Conservation (phyloP, 2,113 vertebrate species). For the Pseudorasbora parva region DNA sequence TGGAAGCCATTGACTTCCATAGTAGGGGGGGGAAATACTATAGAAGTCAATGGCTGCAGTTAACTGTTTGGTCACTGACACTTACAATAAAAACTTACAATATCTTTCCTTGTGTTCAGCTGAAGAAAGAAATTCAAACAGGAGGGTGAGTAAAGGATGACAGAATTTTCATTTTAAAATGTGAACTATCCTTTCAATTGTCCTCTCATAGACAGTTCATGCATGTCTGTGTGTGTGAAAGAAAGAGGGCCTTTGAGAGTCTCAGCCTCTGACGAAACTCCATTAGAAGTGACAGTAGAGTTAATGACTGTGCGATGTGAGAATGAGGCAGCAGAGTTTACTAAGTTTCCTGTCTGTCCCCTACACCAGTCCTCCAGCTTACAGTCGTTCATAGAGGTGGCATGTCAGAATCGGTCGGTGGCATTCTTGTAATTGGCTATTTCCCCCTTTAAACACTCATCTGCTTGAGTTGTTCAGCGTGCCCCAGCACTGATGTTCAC, state of each 20-base stretch:
- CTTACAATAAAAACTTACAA: no score
- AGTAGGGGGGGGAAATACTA: no score
- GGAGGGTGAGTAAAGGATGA: no score
- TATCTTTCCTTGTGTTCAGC: no score
- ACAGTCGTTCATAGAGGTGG: slow-evolving; percentile 25
- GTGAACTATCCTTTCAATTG: no score
- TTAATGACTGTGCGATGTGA: slow-evolving; percentile 51
- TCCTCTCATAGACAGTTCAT: neutral
- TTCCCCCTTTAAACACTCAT: slow-evolving; percentile 70
- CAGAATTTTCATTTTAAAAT: no score
- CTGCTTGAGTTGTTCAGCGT: slow-evolving; percentile 63
- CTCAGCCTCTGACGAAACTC: slow-evolving; percentile 33
- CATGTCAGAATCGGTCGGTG: slow-evolving; percentile 35
- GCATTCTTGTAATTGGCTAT: slow-evolving; percentile 63
- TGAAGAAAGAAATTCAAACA: no score
- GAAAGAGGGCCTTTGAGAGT: neutral
- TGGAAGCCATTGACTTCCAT: no score
- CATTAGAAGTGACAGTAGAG: slow-evolving; percentile 54
- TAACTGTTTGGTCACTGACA: no score
- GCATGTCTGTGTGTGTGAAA: neutral
- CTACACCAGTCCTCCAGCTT: neutral
- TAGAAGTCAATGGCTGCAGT: no score
- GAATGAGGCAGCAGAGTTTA: slow-evolving; percentile 39
- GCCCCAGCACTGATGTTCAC: slow-evolving; percentile 52
- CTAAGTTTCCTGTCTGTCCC: slow-evolving; percentile 31